Base-by-base conservation (phyloP, 2,888 invertebrate genomes). In the Agrenia bidenticulata region DNA sequence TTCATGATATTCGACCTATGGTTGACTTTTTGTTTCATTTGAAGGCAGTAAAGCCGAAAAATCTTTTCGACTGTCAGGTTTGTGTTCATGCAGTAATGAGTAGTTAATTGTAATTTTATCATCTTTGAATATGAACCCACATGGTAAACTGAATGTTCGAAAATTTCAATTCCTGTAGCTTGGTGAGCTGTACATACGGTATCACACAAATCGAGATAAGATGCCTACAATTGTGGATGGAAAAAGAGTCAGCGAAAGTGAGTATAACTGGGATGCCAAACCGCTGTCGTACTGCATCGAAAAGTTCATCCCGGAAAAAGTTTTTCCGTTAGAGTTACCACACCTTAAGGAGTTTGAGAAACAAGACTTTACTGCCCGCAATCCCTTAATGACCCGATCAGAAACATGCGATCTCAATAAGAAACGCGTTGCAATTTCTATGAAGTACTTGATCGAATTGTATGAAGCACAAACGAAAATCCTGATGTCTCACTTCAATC, bases 21-120 rank as follows among this genome's bases (percentile, higher is more conserved):
- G 24, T 51, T 51, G 51, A 51, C 24, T 51, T 23, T 24, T 51
- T 51, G 23, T 51, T 51, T 24, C 51, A 51, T 15, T 4, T 4
- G 7, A 23, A 23, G 23, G 24, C 23, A 9, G 7, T 51, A 5
- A 19, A 51, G 7, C 2, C 24, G 4, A 19, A 17, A 7, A 51
- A 24, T 24, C 11, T 51, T 9, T 51, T 51, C 17, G 49, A 49
- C 17, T 7, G 5, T 19, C 49, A 49, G 19, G 49, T 49, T 17
- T 15, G 51, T 19, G 17, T 15, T 17, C 9, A 49, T 39, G 7
- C 15, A 39, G 7, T 39, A 39, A 39, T 15, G n/a, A n/a, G n/a
- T n/a, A n/a, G n/a, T n/a, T n/a, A n/a, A n/a, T n/a, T n/a, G n/a
- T n/a, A n/a, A n/a, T n/a, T n/a, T n/a, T n/a, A n/a, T n/a, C n/a